These are phyloP conservation scores for Caenorhabditis briggsae DNA, from an alignment of 1,140 invertebrate species.

Conservation along the genomic window DNA sequence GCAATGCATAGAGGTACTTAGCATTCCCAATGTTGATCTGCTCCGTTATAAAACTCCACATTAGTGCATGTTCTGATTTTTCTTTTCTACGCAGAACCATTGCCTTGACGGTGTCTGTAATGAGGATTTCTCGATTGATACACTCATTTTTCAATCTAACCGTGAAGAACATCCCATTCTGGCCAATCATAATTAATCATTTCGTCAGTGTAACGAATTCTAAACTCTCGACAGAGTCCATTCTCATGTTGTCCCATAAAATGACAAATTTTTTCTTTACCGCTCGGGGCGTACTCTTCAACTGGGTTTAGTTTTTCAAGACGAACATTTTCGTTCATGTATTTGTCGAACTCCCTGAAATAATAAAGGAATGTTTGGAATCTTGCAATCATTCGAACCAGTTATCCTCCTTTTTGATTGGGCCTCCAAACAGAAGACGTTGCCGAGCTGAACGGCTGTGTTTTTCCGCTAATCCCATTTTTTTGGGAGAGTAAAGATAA, in stretches of 20 bases:
- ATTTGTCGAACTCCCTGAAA: background rate
- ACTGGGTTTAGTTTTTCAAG: background rate
- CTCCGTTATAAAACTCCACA: background rate
- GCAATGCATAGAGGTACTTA: background rate
- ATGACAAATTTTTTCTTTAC: background rate
- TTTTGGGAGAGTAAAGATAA: background rate
- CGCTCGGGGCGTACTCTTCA: background rate
- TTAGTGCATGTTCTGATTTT: background rate
- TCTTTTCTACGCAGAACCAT: background rate
- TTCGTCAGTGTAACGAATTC: conserved; percentile 7
- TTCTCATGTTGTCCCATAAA: background rate
- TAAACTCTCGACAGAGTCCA: background rate
- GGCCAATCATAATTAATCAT: conserved; percentile 3
- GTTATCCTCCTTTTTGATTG: background rate
- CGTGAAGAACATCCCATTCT: background rate
- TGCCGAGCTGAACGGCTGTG: background rate
- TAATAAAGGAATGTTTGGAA: too few relatives aligned
- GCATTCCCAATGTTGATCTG: background rate
- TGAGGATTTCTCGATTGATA: background rate
- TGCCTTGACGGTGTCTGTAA: background rate
- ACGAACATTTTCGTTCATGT: too few relatives aligned
- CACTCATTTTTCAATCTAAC: background rate
- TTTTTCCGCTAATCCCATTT: background rate
- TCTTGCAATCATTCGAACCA: too few relatives aligned
- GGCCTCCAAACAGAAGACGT: background rate